Evolutionary conservation across 2,113 vertebrate genomes (phyloP), one percentile per base, ranked within the genome.

Genomic region (Blennius ocellaris): DNA sequence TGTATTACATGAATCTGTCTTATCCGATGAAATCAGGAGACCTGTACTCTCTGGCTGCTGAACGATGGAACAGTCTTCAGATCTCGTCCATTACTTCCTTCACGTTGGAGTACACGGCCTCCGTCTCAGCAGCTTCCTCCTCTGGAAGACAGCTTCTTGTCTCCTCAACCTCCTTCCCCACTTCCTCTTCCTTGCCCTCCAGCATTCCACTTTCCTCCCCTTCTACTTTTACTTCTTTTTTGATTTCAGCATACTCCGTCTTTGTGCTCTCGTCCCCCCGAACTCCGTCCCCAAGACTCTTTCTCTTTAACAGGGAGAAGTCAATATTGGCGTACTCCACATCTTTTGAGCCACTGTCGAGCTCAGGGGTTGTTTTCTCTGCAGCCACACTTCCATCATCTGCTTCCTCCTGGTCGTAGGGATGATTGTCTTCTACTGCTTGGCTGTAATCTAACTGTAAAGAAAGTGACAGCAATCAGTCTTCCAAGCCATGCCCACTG

Each of bases 201-300:
- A 53, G 10, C 14, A 12, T 37, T 50, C 58, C 50, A 7, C 0
- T 16, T 36, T 65, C 64, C 52, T 49, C n/a, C 1, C 0, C 44
- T 40, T 58, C n/a, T 8, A 44, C 0, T 61, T 11, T 69, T 12
- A 30, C 50, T 11, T 39, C 11, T 16, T n/a, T 64, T 45, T 88
- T 84, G 39, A 93, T 87, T 76, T 92, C 91, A 38, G 89, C 82
- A 1, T 93, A 92, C 15, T 90, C 91, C 0, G 90, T 86, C 4
- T 80, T 45, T 0, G 63, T 72, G 5, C 2, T 16, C 14, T 78
- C 69, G n/a, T 7, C 36, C 12, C 11, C 52, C 16, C 43, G 69
- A 11, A 40, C 17, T 16, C 40, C 61, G 40, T 45, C 63, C 11
- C 49, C 64, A 37, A 48, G 2, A 4, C 1, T 7, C 21, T n/a